Evolutionary conservation across 2,113 vertebrate genomes (phyloP), one percentile per base, ranked within the genome.

Genomic region (Paraplagusia blochii): DNA sequence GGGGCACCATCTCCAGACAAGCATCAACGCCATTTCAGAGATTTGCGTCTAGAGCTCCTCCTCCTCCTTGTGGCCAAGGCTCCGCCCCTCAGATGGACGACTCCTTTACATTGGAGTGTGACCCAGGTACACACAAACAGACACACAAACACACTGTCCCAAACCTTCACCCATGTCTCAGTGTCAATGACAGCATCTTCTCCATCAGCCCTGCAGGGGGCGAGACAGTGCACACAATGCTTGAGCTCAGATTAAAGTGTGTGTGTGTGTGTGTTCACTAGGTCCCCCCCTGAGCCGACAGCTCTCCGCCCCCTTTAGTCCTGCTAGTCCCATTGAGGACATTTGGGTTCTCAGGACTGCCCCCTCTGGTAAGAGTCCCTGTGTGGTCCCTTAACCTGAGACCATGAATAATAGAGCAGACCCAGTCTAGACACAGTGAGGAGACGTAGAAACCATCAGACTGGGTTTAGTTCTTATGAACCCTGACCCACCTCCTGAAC

Each of bases 1-100:
- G 93, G 64, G 89, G 88, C 85, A 85, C 89, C 66, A 88, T 94
- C 35, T 89, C 90, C 60, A 90, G 91, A 1, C 86, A 91, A 67
- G 73, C 84, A 42, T 86, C 88, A 36, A 63, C 86, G 13, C 88
- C 91, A 12, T 33, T 36, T n/a, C 91, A 90, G 14, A 90, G 90
- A 58, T 89, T 89, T 72, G 70, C 86, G 53, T 84, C 89, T 0
- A 89, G 89, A 88, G 68, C 78, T 70, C 88, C 82, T 47, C 1
- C 78, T 70, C 88, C 82, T 47, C 1, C 72, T 47, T 60, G 72
- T 53, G 76, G 66, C 70, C 10, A 52, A 34, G 45, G 72, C 66
- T 47, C 75, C 59, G 45, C 74, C 82, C 87, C 87, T 52, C 86
- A 91, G 67, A 87, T 85, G 0, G 90, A 92, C 0, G 89, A 92